These are phyloP conservation scores for Rhagoletis pomonella DNA, from an alignment of 1,140 invertebrate species.

Conservation along the genomic window DNA sequence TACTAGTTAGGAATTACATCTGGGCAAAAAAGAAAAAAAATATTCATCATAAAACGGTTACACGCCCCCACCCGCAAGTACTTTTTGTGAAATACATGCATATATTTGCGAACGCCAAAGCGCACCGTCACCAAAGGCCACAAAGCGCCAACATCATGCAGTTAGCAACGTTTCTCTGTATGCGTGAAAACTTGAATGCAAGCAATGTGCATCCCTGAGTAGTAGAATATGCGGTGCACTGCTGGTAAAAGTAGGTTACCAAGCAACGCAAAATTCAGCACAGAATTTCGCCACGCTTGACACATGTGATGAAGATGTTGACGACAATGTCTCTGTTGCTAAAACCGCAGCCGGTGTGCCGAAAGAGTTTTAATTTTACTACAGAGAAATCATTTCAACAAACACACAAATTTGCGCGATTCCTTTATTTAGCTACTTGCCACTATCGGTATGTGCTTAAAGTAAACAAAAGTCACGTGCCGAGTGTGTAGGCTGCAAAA, in stretches of 20 bases:
- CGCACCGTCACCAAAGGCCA: background rate
- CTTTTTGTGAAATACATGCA: background rate
- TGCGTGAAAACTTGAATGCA: background rate
- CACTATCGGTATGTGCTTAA: background rate
- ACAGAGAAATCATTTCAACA: background rate
- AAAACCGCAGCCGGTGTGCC: background rate
- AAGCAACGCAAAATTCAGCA: background rate
- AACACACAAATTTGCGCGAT: background rate
- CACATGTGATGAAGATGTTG: background rate
- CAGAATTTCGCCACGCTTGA: background rate
- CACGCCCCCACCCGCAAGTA: background rate
- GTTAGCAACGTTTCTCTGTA: background rate
- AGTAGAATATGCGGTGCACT: background rate
- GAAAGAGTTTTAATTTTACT: background rate
- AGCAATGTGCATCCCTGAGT: background rate
- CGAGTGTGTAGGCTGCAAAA: background rate
- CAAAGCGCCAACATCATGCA: background rate
- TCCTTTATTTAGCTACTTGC: background rate
- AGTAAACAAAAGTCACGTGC: constrained; percentile 50
- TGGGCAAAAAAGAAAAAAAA: background rate
- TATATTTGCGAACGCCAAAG: background rate
- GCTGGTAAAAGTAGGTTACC: background rate
- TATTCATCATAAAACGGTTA: background rate
- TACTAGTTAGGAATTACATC: background rate
- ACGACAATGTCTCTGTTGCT: too few species aligned